These are phyloP conservation scores for Erpobdella octoculata DNA, from an alignment of 2,888 invertebrate species.

Conservation along the genomic window DNA sequence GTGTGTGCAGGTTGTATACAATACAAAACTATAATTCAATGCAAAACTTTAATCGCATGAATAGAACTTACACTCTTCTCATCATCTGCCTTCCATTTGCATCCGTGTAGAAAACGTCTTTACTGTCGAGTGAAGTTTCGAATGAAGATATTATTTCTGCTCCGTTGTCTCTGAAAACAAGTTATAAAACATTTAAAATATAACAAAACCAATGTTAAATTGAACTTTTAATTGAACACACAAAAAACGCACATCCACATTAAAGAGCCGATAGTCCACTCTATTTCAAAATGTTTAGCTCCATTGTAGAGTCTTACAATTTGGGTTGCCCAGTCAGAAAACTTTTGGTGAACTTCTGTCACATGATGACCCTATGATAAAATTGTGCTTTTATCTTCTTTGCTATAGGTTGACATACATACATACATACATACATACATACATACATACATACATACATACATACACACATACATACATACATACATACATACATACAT, in stretches of 20 bases:
- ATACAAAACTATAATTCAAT: no score
- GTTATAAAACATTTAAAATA: no score
- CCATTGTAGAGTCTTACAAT: slow-evolving; percentile 45
- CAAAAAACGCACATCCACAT: slow-evolving; percentile 30
- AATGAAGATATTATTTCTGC: slow-evolving; percentile 77
- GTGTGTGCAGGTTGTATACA: no score
- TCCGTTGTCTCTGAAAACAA: slow-evolving; percentile 61
- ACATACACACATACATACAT: no score
- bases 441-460: no score
- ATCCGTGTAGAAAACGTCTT: slow-evolving; percentile 72
- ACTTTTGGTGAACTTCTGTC: slow-evolving; percentile 66
- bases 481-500: no score
- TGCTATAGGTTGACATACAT: no score
- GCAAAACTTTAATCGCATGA: background rate
- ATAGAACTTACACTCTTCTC: slow-evolving; percentile 55
- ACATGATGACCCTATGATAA: slow-evolving; percentile 35
- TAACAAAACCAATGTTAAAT: background rate
- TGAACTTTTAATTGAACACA: background rate
- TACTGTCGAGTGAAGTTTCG: slow-evolving; percentile 53
- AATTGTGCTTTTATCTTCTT: no score
- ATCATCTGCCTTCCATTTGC: slow-evolving; percentile 83
- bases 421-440: no score
- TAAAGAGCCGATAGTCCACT: slow-evolving; percentile 59
- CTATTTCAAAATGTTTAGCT: slow-evolving; percentile 54
- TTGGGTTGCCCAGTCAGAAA: slow-evolving; percentile 58